Percentiles rank a stretch among this genome's conserved stretches.
phyloP scores from a whole-genome alignment of 2,797 vertebrate species.

The Cirrhinus molitorella region DNA sequence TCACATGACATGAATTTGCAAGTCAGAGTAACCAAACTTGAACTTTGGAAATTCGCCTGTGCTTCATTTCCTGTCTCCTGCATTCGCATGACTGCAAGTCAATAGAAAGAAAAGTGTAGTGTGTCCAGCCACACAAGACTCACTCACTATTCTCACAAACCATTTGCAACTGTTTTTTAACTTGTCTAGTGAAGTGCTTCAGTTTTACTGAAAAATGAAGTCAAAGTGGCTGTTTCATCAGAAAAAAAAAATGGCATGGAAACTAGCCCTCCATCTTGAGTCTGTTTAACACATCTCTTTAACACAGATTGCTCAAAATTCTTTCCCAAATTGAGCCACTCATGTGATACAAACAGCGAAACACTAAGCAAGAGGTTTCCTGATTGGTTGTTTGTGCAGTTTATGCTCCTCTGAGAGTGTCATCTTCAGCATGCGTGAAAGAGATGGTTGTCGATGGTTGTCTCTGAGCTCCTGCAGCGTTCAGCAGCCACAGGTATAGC shows the following conservation, averaged over 20 bases:
- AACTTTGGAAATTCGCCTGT: neutral
- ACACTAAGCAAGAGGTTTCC: neutral
- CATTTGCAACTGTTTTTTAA: neutral
- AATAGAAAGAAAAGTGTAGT: neutral
- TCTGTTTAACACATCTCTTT: neutral
- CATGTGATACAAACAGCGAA: neutral
- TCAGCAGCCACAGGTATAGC: constrained; percentile 7
- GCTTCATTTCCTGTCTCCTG: neutral
- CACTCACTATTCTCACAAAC: neutral
- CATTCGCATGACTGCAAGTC: neutral
- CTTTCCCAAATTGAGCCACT: neutral
- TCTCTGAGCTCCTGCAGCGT: neutral
- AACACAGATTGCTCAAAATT: neutral
- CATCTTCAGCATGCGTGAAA: neutral
- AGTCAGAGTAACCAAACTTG: neutral
- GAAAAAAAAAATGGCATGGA: neutral
- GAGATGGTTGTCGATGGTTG: neutral
- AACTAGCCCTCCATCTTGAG: neutral
- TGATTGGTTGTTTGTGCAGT: neutral
- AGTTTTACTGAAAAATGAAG: neutral
- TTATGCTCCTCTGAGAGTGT: neutral
- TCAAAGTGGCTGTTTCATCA: neutral
- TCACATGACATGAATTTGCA: neutral
- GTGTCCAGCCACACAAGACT: neutral
- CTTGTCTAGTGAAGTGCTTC: neutral